phyloP scores from a whole-genome alignment of 2,113 vertebrate species.

The Myotis davidii region DNA sequence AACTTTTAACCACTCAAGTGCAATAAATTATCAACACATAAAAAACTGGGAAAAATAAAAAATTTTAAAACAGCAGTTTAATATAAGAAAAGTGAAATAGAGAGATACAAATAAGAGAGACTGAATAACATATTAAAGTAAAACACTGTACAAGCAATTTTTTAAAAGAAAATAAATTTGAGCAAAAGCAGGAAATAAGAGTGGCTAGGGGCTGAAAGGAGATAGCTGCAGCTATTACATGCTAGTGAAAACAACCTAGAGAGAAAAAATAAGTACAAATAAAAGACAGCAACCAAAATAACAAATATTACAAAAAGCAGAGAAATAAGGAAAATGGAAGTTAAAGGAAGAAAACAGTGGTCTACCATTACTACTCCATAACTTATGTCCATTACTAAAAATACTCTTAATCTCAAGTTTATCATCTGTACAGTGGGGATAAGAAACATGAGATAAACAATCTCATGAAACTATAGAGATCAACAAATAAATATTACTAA shows the following conservation, averaged over 20 bases:
- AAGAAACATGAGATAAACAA: not conserved
- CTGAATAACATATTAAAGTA: not conserved
- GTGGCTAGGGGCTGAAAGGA: not conserved
- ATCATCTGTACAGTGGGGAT: not conserved
- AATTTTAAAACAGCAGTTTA: slow-evolving; percentile 14
- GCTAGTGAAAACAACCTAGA: not conserved
- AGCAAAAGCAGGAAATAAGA: slow-evolving; percentile 39
- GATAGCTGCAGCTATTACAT: not conserved
- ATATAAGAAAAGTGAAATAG: not conserved
- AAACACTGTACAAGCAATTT: slow-evolving; percentile 24
- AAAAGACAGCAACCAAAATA: not conserved
- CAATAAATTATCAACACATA: not conserved
- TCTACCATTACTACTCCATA: not conserved
- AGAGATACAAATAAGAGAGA: not conserved
- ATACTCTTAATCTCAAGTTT: not conserved
- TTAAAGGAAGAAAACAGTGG: not conserved
- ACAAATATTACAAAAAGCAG: not conserved
- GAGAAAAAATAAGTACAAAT: not conserved
- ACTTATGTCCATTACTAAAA: not conserved
- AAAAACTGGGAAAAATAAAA: not conserved
- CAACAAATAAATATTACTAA: not conserved
- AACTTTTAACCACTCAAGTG: not conserved
- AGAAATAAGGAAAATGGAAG: not conserved
- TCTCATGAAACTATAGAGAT: not conserved
- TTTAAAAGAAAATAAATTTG: slow-evolving; percentile 23